Conservation (phyloP, 1,140 invertebrate species). For the Melanaphis sacchari region DNA sequence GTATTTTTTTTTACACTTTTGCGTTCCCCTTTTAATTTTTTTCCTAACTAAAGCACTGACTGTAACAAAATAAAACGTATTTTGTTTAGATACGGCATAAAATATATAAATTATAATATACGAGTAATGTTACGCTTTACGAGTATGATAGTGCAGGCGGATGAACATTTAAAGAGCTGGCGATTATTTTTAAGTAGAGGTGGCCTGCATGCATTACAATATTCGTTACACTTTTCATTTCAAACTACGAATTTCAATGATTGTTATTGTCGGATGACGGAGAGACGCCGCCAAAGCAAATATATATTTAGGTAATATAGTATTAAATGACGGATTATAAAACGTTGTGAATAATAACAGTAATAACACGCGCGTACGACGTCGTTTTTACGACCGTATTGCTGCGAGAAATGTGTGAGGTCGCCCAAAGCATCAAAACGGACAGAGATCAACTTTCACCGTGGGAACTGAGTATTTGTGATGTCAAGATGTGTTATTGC, state of each 20-base stretch:
- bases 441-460: constrained; percentile 56
- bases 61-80: not conserved
- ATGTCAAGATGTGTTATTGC: not conserved
- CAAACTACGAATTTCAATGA: not conserved
- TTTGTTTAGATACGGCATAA: not conserved
- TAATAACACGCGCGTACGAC: not conserved
- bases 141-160: not conserved
- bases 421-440: constrained; percentile 48
- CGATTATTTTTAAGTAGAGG: not conserved
- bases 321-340: not conserved
- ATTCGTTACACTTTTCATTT: not conserved
- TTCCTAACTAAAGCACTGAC: fast-evolving
- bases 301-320: not conserved
- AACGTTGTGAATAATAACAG: not conserved
- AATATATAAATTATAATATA: too few species aligned
- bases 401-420: constrained; percentile 43
- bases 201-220: not conserved
- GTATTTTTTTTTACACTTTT: too few species aligned
- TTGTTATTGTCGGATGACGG: not conserved
- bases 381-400: constrained; percentile 17
- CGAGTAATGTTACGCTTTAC: not conserved
- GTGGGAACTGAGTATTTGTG: constrained; percentile 23
- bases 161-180: not conserved
- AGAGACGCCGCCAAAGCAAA: not conserved
- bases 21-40: too few species aligned